Percentiles rank a stretch among this genome's conserved stretches.
phyloP scores from a whole-genome alignment of 2,888 invertebrate genomes.

The Mesorhabditis sp. region DNA sequence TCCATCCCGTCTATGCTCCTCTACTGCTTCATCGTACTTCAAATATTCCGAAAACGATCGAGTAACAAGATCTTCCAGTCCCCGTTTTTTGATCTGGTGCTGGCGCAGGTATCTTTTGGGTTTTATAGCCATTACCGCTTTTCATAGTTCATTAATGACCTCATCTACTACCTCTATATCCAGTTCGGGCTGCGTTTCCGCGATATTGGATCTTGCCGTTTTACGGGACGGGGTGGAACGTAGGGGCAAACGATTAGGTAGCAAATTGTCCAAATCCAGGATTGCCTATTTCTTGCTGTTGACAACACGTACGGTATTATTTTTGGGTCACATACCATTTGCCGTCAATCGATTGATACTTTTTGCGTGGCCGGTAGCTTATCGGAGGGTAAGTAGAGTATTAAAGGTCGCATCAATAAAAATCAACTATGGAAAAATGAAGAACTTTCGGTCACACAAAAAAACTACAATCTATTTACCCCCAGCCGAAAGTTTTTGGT shows the following conservation, averaged over 20 bases:
- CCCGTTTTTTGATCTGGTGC: background rate
- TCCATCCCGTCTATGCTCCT: background rate
- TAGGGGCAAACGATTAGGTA: background rate
- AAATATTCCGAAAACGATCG: background rate
- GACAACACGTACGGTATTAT: background rate
- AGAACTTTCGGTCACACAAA: too few species aligned
- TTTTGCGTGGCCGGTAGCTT: slow-evolving; percentile 2
- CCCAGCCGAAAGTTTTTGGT: too few species aligned
- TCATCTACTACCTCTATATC: slow-evolving; percentile 2
- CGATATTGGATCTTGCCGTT: slow-evolving; percentile 2
- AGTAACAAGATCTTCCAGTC: background rate
- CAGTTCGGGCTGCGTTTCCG: background rate
- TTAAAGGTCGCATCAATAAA: too few species aligned
- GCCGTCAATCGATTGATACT: background rate
- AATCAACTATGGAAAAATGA: too few species aligned
- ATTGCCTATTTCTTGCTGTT: background rate
- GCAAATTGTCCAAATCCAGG: too few species aligned
- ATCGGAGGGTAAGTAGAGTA: background rate
- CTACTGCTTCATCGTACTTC: background rate
- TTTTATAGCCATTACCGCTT: background rate
- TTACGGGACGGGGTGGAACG: background rate
- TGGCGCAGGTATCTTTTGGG: background rate
- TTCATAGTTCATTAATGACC: background rate
- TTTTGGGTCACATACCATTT: background rate
- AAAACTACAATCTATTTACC: too few species aligned